Evolutionary conservation across 2,113 vertebrate species (phyloP), one percentile per base, ranked within the genome.

Genomic region (Cyprinodon variegatus): DNA sequence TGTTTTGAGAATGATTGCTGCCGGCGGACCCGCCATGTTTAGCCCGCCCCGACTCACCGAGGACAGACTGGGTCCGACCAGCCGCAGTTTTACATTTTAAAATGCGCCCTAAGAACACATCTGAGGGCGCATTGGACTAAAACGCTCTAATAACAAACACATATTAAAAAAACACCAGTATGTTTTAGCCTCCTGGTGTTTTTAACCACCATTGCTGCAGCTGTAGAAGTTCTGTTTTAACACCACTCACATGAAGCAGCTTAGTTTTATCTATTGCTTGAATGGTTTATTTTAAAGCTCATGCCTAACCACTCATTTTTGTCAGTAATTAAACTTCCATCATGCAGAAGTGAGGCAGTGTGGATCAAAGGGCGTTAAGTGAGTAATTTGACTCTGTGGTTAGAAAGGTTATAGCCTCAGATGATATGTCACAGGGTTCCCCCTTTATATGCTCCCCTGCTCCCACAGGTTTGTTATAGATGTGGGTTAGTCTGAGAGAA

Each of bases 351-450:
- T 53, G 61, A 40, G 36, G 48, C 69, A 48, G 41, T 74, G 74
- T 72, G 76, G 81, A 84, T 89, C 85, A 89, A 84, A 89, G 85
- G 82, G 67, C 78, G 62, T 39, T 82, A 86, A 88, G 82, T 87
- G 83, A 88, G 85, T 88, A 86, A 84, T 89, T 87, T 81, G 83
- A 85, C 80, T 89, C 81, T 90, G 91, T 86, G 85, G 91, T 89
- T 83, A 50, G 68, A 86, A 74, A 90, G 86, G 88, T 90, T 87
- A 71, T 20, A 79, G 80, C 86, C 72, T 83, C 0, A 39, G 70
- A 63, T 89, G 83, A 85, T 83, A 79, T 77, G 74, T 72, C 83
- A 85, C 61, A 89, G 74, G 83, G 74, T 70, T 76, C 59, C 69
- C 68, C 20, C 74, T 50, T 53, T 61, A 37, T 46, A 10, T 57